phyloP scores from a whole-genome alignment of 2,888 invertebrate genomes.

The Myopa tessellatipennis region DNA sequence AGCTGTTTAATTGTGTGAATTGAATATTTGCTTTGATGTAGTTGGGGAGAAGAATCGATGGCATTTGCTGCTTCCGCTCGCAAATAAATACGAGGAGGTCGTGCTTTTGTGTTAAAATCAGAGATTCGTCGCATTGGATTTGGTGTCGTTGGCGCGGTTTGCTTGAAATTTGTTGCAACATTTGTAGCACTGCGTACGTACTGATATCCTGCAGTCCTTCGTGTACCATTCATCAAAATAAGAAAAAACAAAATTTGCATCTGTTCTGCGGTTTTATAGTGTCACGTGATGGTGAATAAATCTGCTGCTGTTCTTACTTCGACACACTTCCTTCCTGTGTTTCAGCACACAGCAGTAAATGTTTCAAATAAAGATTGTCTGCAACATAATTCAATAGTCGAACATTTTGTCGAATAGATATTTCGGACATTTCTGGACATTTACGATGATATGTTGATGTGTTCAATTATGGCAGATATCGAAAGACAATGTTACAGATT shows the following conservation, averaged over 20 bases:
- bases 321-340: too few relatives aligned
- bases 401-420: too few relatives aligned
- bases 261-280: slow-evolving; percentile 27
- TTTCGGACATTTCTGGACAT: too few relatives aligned
- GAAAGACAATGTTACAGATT: too few relatives aligned
- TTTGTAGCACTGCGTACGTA: slow-evolving; percentile 9
- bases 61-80: slow-evolving; percentile 9
- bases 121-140: slow-evolving; percentile 24
- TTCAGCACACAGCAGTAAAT: too few relatives aligned
- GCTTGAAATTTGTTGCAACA: slow-evolving; percentile 7
- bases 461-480: too few relatives aligned
- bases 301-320: not conserved
- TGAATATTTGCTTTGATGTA: too few relatives aligned
- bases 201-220: slow-evolving; percentile 10
- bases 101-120: not conserved
- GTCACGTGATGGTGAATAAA: slow-evolving; percentile 9
- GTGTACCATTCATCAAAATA: slow-evolving; percentile 35
- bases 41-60: too few relatives aligned
- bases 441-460: too few relatives aligned
- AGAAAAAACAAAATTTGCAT: slow-evolving; percentile 18
- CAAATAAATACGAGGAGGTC: slow-evolving; percentile 5
- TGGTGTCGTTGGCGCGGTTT: slow-evolving; percentile 28
- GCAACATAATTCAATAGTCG: too few relatives aligned
- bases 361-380: too few relatives aligned
- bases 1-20: too few relatives aligned